Evolutionary conservation across 2,888 invertebrate species (phyloP).

Genomic region (Rotaria sp.): DNA sequence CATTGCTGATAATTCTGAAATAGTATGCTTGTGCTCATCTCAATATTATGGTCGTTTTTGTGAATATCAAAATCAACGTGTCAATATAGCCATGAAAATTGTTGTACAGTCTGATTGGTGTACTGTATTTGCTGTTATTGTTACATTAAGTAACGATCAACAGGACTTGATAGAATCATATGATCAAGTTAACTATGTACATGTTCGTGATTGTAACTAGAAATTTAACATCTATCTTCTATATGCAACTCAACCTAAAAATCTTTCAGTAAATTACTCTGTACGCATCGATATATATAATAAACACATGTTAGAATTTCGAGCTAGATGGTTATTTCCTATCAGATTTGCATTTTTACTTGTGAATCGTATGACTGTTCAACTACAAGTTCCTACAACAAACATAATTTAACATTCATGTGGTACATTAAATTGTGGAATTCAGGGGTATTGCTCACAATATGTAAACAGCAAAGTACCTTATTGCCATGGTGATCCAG

Average conservation of each 20-base stretch:
- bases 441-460: background rate
- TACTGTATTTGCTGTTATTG: background rate
- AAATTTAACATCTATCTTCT: background rate
- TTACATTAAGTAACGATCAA: background rate
- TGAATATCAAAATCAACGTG: background rate
- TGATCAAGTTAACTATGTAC: background rate
- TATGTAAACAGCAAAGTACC: background rate
- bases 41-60: background rate
- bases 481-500: background rate
- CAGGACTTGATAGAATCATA: background rate
- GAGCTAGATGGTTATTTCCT: background rate
- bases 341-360: background rate
- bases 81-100: background rate
- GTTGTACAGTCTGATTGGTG: background rate
- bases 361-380: background rate
- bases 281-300: background rate
- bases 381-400: background rate
- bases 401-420: background rate
- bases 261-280: background rate
- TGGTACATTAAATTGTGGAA: background rate
- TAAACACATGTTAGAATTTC: background rate
- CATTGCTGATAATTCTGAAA: background rate
- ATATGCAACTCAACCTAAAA: background rate
- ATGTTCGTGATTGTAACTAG: background rate
- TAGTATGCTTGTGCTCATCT: background rate